phyloP scores from a whole-genome alignment of 2,113 vertebrate species.

The Willisornis vidua region DNA sequence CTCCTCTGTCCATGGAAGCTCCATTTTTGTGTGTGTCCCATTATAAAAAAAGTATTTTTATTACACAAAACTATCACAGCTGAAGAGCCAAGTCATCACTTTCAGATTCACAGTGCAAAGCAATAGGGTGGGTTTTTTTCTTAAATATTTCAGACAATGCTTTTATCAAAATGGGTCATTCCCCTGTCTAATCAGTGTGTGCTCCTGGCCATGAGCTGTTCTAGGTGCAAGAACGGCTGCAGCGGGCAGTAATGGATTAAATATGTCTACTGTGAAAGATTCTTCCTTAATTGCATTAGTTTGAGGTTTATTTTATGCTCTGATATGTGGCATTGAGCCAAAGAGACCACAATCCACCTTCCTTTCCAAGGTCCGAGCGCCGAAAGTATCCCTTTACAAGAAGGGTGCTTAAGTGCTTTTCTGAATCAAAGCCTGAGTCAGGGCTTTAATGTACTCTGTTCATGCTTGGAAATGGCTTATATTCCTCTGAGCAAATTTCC shows the following conservation, averaged over 20 bases:
- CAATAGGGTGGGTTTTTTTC: background rate
- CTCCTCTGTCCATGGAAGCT: background rate
- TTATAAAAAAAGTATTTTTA: background rate
- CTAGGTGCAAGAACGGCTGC: constrained; percentile 34
- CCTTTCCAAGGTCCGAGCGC: constrained; percentile 16
- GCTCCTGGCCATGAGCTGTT: background rate
- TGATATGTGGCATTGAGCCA: background rate
- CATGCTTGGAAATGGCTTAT: constrained; percentile 57
- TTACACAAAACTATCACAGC: background rate
- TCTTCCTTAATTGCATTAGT: constrained; percentile 40
- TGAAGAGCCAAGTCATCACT: background rate
- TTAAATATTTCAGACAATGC: background rate
- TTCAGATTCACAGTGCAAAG: background rate
- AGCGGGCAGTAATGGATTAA: constrained; percentile 46
- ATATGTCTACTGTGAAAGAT: constrained; percentile 33
- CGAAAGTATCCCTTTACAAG: constrained; percentile 61
- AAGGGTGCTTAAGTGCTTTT: constrained; percentile 68
- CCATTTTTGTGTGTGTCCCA: background rate
- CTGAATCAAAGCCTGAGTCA: constrained; percentile 69
- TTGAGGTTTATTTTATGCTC: constrained; percentile 47
- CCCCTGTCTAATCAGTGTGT: background rate
- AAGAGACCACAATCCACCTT: constrained; percentile 48
- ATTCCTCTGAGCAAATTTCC: constrained; percentile 54
- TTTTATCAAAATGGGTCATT: constrained; percentile 32
- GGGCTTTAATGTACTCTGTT: constrained; percentile 52